A percentile compares a stretch with the other conserved stretches of the same genome.
Evolutionary conservation across 2,888 invertebrate genomes (phyloP).

Genomic region (Anthrax anthrax): DNA sequence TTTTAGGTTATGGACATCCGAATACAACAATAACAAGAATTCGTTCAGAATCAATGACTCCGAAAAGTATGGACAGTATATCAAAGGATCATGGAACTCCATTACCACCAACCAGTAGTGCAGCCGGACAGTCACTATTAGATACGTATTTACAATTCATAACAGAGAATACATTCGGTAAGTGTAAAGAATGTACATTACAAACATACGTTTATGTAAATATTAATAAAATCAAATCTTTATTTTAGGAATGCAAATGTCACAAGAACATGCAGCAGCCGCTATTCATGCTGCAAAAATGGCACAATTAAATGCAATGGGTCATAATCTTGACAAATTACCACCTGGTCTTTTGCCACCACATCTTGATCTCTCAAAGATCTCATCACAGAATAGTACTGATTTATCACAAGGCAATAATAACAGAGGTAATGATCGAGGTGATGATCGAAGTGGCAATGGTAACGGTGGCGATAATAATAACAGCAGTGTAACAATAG

Average conservation of each 20-base stretch:
- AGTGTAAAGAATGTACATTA: conserved; percentile 18
- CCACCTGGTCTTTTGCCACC: conserved; percentile 33
- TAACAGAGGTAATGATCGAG: conserved; percentile 9
- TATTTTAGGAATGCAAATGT: conserved; percentile 40
- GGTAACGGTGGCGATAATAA: not conserved
- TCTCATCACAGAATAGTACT: conserved; percentile 17
- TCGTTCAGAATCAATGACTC: conserved; percentile 47
- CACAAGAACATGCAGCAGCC: conserved; percentile 54
- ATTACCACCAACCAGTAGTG: conserved; percentile 47
- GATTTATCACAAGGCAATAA: conserved; percentile 10
- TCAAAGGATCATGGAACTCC: conserved; percentile 48
- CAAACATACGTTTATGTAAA: not conserved
- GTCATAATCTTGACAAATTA: conserved; percentile 41
- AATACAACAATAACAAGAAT: conserved; percentile 51
- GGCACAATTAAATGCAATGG: conserved; percentile 59
- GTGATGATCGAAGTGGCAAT: not conserved
- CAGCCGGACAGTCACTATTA: conserved; percentile 62
- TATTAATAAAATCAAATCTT: not conserved
- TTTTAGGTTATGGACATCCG: conserved; percentile 37
- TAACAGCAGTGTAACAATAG: conserved; percentile 22
- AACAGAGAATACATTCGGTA: conserved; percentile 64
- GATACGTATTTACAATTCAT: conserved; percentile 82
- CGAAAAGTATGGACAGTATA: conserved; percentile 48
- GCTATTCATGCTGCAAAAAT: conserved; percentile 66
- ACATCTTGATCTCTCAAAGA: conserved; percentile 32